Percentiles rank a stretch among this genome's conserved stretches.
phyloP scores from a whole-genome alignment of 2,113 vertebrate genomes.

The Lynx canadensis region DNA sequence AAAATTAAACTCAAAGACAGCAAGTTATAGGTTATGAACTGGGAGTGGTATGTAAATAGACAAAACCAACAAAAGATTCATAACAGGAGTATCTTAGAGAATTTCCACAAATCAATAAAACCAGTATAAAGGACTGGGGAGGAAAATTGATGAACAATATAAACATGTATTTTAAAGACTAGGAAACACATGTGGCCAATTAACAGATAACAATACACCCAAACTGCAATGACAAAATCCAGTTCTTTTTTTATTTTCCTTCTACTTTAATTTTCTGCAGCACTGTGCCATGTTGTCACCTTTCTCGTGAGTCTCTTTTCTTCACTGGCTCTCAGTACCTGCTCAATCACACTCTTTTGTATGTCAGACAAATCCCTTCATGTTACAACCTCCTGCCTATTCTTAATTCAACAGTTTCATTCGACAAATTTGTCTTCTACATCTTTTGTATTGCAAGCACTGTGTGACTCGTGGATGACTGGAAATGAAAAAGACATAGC shows the following conservation, averaged over 20 bases:
- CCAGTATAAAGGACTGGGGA: neutral
- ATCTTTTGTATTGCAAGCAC: neutral
- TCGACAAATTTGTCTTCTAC: neutral
- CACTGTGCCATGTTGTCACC: neutral
- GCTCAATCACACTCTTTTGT: neutral
- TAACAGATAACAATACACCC: neutral
- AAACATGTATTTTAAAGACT: neutral
- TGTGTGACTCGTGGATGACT: neutral
- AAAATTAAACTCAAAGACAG: neutral
- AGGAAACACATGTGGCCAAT: neutral
- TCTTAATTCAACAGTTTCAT: neutral
- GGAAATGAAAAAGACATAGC: neutral
- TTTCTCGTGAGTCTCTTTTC: neutral
- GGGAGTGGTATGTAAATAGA: neutral
- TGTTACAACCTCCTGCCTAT: neutral
- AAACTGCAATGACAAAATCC: neutral
- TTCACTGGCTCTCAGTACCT: neutral
- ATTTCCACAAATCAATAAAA: constrained; percentile 3
- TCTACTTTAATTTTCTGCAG: neutral
- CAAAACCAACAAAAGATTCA: neutral
- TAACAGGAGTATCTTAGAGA: neutral
- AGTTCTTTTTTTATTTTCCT: neutral
- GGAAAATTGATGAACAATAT: neutral
- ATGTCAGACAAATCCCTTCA: neutral
- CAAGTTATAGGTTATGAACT: neutral